Conservation (phyloP, 1,140 invertebrate species). For the Bombus vancouverensis region DNA sequence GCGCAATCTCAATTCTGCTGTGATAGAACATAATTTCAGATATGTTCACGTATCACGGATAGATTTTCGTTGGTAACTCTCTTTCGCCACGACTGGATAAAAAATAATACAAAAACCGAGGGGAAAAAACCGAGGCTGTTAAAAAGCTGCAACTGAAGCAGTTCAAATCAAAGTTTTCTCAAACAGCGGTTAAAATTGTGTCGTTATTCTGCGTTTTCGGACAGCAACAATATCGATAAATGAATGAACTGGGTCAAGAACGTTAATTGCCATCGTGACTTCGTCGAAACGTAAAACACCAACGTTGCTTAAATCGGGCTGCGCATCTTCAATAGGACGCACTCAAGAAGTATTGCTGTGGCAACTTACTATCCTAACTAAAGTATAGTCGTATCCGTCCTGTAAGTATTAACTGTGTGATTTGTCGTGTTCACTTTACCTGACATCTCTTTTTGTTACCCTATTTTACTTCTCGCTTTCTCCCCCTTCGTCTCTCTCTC, state of each 20-base stretch:
- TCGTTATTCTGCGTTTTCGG: background rate
- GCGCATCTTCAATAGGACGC: conserved; percentile 2
- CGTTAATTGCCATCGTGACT: background rate
- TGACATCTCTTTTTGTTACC: background rate
- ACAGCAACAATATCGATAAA: conserved; percentile 13
- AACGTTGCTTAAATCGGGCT: background rate
- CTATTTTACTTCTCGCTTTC: background rate
- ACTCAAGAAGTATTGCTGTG: conserved; percentile 12
- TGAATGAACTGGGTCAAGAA: conserved; percentile 28
- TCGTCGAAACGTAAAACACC: conserved; percentile 9
- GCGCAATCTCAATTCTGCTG: too few relatives aligned
- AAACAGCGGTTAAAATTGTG: background rate
- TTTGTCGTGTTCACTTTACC: conserved; percentile 40
- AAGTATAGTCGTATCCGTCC: conserved; percentile 31
- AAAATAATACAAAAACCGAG: background rate
- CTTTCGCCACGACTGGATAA: background rate
- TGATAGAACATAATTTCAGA: too few relatives aligned
- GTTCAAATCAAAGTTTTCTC: background rate
- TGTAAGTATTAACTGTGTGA: conserved; percentile 41
- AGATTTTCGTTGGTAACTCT: background rate
- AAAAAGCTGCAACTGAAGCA: background rate
- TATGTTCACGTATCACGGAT: background rate
- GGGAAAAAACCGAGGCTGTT: too few relatives aligned
- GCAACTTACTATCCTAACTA: conserved; percentile 11
- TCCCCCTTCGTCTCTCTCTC: background rate